Evolutionary conservation across 2,888 invertebrate species (phyloP).

Genomic region (Thysanoteuthis rhombus): DNA sequence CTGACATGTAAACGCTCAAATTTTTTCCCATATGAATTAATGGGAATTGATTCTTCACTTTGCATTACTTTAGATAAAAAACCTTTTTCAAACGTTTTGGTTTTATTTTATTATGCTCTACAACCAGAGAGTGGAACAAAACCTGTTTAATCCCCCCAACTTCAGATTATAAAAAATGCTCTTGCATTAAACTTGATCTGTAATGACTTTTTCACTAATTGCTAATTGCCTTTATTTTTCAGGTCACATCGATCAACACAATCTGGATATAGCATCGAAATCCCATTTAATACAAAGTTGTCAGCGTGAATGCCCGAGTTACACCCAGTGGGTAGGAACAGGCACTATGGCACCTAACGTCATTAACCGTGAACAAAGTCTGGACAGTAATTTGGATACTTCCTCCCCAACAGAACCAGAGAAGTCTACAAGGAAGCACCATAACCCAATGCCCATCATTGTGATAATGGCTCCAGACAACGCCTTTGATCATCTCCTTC

Average conservation of each 20-base stretch:
- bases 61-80: too few relatives aligned
- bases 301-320: neutral
- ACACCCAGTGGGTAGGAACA: neutral
- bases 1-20: too few relatives aligned
- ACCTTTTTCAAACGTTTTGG: too few relatives aligned
- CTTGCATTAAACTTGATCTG: neutral
- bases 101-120: too few relatives aligned
- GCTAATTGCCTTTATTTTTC: neutral
- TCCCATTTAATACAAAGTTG: neutral
- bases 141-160: neutral
- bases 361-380: neutral
- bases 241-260: neutral
- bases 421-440: neutral
- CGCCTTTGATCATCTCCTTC: slow-evolving; percentile 22
- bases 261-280: neutral
- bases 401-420: neutral
- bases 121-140: too few relatives aligned
- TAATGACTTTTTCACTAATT: neutral
- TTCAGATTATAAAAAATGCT: neutral
- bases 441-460: slow-evolving; percentile 1
- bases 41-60: too few relatives aligned
- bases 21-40: too few relatives aligned
- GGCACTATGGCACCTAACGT: slow-evolving; percentile 24
- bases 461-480: slow-evolving; percentile 18
- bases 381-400: neutral